Percentiles rank a stretch among this genome's conserved stretches.
Conservation (phyloP, 2,113 vertebrate genomes). For the Eptesicus fuscus region DNA sequence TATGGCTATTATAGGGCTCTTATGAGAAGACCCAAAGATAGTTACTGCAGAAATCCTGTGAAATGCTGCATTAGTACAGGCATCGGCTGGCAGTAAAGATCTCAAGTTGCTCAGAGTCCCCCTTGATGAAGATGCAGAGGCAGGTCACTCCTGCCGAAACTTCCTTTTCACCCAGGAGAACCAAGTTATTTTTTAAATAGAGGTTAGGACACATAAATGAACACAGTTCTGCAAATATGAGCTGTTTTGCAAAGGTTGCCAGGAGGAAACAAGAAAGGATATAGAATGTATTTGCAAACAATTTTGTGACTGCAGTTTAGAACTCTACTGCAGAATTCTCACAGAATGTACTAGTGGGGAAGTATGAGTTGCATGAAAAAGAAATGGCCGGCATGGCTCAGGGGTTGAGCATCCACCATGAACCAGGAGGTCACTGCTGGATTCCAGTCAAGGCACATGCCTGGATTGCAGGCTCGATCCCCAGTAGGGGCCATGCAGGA, state of each 20-base stretch:
- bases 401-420: too few relatives aligned
- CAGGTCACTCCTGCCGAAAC: conserved; percentile 64
- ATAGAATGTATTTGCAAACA: not conserved
- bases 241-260: conserved; percentile 54
- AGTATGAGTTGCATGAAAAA: not conserved
- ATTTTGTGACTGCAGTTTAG: conserved; percentile 15
- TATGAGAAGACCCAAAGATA: conserved; percentile 85
- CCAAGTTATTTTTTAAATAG: conserved; percentile 63
- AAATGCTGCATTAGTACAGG: conserved; percentile 84
- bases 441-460: too few relatives aligned
- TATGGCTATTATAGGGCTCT: conserved; percentile 85
- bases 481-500: too few relatives aligned
- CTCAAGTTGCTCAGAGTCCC: conserved; percentile 81
- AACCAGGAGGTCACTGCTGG: too few relatives aligned
- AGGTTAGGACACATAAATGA: conserved; percentile 68
- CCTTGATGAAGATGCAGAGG: conserved; percentile 82
- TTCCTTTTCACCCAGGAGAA: conserved; percentile 72
- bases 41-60: conserved; percentile 83
- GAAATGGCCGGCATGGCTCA: not conserved
- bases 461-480: too few relatives aligned
- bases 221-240: conserved; percentile 60
- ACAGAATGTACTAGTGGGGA: not conserved
- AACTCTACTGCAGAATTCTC: conserved; percentile 3
- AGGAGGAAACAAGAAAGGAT: conserved; percentile 26
- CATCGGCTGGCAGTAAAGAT: conserved; percentile 80